Conservation (phyloP, 2,113 vertebrate genomes). For the Actenoides lindsayi region DNA sequence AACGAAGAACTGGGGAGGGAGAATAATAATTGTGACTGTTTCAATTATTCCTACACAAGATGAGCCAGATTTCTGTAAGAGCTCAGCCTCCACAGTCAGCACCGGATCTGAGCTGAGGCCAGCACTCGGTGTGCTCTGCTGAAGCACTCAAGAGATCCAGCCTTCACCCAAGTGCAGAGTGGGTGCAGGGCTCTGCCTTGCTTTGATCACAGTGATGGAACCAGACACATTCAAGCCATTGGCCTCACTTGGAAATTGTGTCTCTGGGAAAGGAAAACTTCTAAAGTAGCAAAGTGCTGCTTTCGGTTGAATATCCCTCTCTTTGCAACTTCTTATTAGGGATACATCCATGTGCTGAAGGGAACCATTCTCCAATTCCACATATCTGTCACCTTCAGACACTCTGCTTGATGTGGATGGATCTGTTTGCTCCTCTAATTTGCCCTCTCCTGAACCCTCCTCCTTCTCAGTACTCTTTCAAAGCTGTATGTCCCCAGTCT, state of each 20-base stretch:
- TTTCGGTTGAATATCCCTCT: neutral
- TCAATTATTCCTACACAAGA: neutral
- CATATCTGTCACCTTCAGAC: neutral
- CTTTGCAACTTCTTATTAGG: neutral
- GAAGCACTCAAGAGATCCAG: neutral
- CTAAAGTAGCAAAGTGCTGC: rapidly evolving
- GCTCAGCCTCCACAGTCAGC: neutral
- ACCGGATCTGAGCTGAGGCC: neutral
- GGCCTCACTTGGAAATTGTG: rapidly evolving
- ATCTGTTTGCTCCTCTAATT: neutral
- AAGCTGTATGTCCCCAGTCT: rapidly evolving
- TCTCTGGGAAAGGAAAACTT: neutral
- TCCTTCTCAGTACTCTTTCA: neutral
- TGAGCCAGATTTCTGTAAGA: neutral
- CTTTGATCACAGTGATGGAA: neutral
- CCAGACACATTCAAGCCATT: neutral
- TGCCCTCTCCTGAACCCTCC: neutral
- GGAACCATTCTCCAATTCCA: neutral
- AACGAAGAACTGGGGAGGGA: neutral
- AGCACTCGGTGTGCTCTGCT: neutral
- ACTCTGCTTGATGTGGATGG: too few species aligned
- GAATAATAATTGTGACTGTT: slow-evolving; percentile 21
- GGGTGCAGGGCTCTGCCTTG: neutral
- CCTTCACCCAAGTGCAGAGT: neutral
- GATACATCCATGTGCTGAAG: neutral